Evolutionary conservation across 2,113 vertebrate species (phyloP), one percentile per base, ranked within the genome.

Genomic region (Helogale parvula): DNA sequence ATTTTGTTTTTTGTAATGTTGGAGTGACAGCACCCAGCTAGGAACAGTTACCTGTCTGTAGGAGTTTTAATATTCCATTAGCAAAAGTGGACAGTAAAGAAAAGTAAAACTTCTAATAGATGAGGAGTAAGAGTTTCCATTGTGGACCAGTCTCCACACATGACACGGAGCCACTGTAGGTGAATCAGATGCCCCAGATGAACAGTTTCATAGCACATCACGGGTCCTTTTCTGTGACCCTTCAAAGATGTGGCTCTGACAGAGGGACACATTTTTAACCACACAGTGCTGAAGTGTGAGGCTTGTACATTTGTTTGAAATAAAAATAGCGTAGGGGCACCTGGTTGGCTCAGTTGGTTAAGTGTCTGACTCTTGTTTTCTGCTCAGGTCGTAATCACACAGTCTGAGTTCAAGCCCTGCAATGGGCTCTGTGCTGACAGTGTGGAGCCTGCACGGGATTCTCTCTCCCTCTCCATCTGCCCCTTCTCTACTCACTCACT

Each of bases 1-100:
- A 0, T 96, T 96, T 94, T 74, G 11, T 79, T 95, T 86, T 71
- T 57, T 92, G 83, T 98, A 81, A 47, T 93, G 80, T 68, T 38
- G 0, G 93, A 96, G 47, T 38, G 1, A 83, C 10, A 29, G 66
- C 85, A 0, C 92, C 4, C 4, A 0, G 45, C 45, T 0, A 0
- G 47, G 54, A 15, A 31, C 21, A 14, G 1, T 11, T 57, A 35
- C 9, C 12, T 94, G 29, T 66, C 16, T 17, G 0, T 19, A 54
- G 41, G 66, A 68, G 80, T 79, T 81, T 95, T 90, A 47, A 19
- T 0, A 0, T 88, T 76, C 50, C 33, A 12, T 0, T 71, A 87
- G 68, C 0, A 0, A 3, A 0, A 94, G 45, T 3, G 0, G 87
- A 60, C 21, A 92, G 0, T 54, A 57, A 84, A 90, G 69, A 89